These are phyloP conservation scores for Himalopsyche japonica DNA, from an alignment of 2,888 invertebrate genomes.

Conservation along the genomic window DNA sequence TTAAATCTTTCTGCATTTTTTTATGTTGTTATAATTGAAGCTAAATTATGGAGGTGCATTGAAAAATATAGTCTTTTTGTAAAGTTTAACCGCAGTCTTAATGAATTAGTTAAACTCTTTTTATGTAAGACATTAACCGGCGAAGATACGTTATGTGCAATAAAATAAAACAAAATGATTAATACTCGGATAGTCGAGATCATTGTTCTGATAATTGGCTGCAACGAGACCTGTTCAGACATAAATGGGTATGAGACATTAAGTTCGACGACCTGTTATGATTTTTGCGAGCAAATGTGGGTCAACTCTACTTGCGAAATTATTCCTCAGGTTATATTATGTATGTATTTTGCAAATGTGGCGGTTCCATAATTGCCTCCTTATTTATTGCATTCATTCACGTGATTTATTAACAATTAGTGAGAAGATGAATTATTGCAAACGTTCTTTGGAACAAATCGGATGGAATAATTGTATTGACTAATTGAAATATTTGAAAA, in stretches of 20 bases:
- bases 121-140: background rate
- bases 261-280: constrained; percentile 30
- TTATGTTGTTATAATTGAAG: too few species aligned
- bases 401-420: too few species aligned
- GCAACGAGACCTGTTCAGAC: constrained; percentile 8
- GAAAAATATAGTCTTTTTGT: too few species aligned
- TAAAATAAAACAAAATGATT: background rate
- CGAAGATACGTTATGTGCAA: background rate
- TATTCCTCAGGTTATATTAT: background rate
- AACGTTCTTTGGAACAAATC: too few species aligned
- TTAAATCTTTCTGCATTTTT: too few species aligned
- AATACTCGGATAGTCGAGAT: constrained; percentile 15
- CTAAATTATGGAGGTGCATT: too few species aligned
- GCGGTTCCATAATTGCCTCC: too few species aligned
- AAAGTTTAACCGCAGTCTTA: background rate
- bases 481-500: too few species aligned
- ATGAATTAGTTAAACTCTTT: background rate
- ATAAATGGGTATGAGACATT: constrained; percentile 16
- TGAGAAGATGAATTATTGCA: too few species aligned
- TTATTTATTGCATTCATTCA: too few species aligned
- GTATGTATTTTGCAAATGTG: constrained; percentile 1
- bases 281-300: constrained; percentile 33
- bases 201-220: constrained; percentile 21
- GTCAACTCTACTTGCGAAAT: constrained; percentile 25
- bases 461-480: too few species aligned